Evolutionary conservation across 2,888 invertebrate species (phyloP).

Genomic region (Drosophila peninsularis): DNA sequence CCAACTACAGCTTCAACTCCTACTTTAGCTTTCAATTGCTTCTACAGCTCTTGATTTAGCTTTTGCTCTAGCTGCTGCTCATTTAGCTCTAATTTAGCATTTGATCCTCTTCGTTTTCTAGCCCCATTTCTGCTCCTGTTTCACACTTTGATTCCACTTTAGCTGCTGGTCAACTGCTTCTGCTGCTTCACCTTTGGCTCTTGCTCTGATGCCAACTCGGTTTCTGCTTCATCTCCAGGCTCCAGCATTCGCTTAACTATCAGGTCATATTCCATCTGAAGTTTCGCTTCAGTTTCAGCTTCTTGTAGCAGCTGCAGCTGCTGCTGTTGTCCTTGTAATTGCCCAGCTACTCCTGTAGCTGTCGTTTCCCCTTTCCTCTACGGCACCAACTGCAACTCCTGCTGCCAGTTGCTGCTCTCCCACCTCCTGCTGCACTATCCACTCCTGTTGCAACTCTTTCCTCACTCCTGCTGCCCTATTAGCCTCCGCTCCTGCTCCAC

Average conservation of each 20-base stretch:
- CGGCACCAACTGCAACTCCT: not conserved
- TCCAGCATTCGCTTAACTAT: no score
- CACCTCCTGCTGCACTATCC: not conserved
- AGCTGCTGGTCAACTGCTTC: not conserved
- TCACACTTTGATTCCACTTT: not conserved
- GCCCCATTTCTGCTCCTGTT: not conserved
- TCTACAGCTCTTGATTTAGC: not conserved
- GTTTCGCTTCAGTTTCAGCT: not conserved
- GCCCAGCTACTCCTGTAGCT: not conserved
- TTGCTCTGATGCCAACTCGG: no score
- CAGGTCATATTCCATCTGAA: not conserved
- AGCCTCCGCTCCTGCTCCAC: not conserved
- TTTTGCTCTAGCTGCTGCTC: not conserved
- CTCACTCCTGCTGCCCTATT: not conserved
- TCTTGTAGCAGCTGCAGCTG: not conserved
- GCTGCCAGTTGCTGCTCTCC: not conserved
- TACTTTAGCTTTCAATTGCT: not conserved
- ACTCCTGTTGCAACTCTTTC: not conserved
- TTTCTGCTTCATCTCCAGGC: no score
- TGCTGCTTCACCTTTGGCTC: not conserved
- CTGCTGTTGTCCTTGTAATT: not conserved
- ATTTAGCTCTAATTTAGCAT: not conserved
- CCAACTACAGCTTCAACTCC: not conserved
- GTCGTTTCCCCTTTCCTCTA: not conserved
- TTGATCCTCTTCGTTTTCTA: not conserved